Evolutionary conservation across 2,113 vertebrate genomes (phyloP).

Genomic region (Callithrix jacchus): DNA sequence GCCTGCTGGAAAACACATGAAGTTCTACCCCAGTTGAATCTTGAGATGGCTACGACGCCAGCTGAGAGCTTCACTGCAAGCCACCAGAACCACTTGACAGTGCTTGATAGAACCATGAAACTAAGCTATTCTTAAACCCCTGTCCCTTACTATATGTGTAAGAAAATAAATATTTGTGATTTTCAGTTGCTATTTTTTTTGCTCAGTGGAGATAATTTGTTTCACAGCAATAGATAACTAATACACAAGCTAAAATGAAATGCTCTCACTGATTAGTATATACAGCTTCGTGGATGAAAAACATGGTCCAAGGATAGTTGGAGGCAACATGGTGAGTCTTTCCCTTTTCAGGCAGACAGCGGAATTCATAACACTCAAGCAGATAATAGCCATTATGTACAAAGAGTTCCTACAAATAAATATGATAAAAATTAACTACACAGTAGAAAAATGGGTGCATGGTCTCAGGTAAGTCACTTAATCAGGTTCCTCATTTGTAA

Average conservation of each 20-base stretch:
- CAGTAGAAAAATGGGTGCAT: neutral
- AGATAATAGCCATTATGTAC: neutral
- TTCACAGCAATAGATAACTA: neutral
- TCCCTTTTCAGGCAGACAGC: neutral
- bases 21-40: neutral
- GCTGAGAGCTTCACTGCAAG: neutral
- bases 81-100: neutral
- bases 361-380: neutral
- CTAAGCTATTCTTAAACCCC: neutral
- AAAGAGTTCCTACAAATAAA: slow-evolving; percentile 6
- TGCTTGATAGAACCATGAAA: neutral
- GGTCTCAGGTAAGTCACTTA: neutral
- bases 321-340: neutral
- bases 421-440: neutral
- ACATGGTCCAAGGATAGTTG: neutral
- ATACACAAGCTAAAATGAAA: neutral
- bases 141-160: neutral
- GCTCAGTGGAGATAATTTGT: neutral
- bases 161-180: neutral
- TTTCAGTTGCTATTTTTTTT: neutral
- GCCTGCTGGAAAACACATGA: neutral
- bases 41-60: neutral
- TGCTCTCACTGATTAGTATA: neutral
- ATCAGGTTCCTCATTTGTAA: neutral
- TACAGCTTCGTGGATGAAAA: neutral